Conservation (phyloP, 2,113 vertebrate genomes). For the Coptodon bakossiorum region DNA sequence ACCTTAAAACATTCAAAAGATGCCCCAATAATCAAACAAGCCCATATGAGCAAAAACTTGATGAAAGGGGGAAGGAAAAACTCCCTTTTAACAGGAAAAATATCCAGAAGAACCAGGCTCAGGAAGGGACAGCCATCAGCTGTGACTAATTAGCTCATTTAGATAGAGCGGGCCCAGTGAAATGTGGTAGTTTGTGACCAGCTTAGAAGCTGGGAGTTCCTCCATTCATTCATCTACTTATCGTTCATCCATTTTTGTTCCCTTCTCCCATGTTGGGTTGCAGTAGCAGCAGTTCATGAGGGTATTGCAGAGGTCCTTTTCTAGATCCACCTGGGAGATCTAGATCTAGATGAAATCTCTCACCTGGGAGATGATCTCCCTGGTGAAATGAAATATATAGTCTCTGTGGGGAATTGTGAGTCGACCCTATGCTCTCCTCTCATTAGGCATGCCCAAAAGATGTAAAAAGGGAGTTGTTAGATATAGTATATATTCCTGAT, state of each 20-base stretch:
- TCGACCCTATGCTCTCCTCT: not conserved
- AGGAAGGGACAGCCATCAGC: not conserved
- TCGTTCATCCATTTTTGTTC: not conserved
- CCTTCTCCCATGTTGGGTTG: not conserved
- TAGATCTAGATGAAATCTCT: not conserved
- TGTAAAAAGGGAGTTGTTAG: not conserved
- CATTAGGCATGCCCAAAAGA: not conserved
- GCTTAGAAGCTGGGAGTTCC: rapidly evolving
- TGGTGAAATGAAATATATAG: not conserved
- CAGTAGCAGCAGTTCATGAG: not conserved
- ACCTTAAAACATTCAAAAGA: not conserved
- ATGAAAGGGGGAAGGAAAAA: not conserved
- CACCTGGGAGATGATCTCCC: not conserved
- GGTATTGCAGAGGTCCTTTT: not conserved
- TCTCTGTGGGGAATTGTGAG: not conserved
- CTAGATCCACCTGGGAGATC: not conserved
- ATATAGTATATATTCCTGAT: not conserved
- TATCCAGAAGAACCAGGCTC: not conserved
- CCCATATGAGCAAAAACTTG: not conserved
- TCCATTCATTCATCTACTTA: not conserved
- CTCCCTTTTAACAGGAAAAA: not conserved
- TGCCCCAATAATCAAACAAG: not conserved
- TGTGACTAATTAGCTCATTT: not conserved
- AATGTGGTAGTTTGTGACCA: not conserved
- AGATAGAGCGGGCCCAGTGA: not conserved